Evolutionary conservation across 1,140 invertebrate genomes (phyloP).

Genomic region (Melipona quadrifasciata): DNA sequence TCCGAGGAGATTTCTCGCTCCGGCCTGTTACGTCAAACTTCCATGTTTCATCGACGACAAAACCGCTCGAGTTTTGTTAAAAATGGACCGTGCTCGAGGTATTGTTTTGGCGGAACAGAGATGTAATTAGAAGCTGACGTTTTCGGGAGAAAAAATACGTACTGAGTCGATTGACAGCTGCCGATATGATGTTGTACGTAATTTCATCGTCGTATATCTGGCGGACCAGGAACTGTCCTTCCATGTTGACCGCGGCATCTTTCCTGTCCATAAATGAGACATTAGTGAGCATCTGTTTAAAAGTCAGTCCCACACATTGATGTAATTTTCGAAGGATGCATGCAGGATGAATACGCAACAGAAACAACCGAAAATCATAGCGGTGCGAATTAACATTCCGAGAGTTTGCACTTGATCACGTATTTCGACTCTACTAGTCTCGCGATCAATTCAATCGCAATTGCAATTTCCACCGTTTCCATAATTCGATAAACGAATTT

Average conservation of each 20-base stretch:
- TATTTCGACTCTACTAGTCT: not conserved
- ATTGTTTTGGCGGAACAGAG: not conserved
- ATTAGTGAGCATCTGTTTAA: not conserved
- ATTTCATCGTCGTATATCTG: conserved; percentile 98
- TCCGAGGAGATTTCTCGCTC: not conserved
- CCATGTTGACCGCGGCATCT: conserved; percentile 95
- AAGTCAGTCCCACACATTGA: not conserved
- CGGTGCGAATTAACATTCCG: not conserved
- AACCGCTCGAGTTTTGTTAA: not conserved
- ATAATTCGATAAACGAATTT: too few relatives aligned
- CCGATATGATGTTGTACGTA: conserved; percentile 95
- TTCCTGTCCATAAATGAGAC: conserved; percentile 84
- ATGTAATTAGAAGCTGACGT: not conserved
- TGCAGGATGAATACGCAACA: not conserved
- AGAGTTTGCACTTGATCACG: too few relatives aligned
- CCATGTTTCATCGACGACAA: not conserved
- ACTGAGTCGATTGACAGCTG: conserved; percentile 95
- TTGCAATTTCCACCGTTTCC: too few relatives aligned
- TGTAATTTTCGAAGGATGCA: not conserved
- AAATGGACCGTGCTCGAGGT: too few relatives aligned
- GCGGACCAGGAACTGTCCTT: conserved; percentile 96
- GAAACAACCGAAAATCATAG: not conserved
- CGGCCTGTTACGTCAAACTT: not conserved
- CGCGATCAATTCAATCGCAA: not conserved
- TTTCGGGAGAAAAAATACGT: conserved; percentile 78